Percentiles rank a stretch among this genome's conserved stretches.
phyloP scores from a whole-genome alignment of 2,888 invertebrate genomes.

The Eutolmus rufibarbis region DNA sequence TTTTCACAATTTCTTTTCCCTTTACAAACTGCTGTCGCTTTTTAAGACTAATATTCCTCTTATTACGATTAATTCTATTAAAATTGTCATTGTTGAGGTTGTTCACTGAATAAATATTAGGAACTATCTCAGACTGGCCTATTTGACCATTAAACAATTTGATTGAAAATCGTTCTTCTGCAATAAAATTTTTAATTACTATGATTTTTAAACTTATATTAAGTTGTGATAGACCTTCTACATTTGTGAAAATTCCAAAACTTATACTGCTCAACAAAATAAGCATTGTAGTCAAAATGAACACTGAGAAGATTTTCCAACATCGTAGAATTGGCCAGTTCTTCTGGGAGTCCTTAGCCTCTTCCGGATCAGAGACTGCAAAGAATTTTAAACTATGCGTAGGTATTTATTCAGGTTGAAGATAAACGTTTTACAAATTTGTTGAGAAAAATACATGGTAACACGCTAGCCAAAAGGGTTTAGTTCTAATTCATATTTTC shows the following conservation, averaged over 20 bases:
- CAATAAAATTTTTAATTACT: background rate
- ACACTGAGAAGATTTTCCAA: slow-evolving; percentile 8
- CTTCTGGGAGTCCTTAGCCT: background rate
- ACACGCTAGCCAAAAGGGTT: too few relatives aligned
- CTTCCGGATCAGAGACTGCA: background rate
- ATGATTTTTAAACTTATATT: background rate
- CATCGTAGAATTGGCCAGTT: background rate
- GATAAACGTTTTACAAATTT: too few relatives aligned
- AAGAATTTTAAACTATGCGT: background rate
- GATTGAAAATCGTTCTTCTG: background rate
- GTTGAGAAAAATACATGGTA: too few relatives aligned
- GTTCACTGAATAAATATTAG: background rate
- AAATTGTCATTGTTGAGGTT: background rate
- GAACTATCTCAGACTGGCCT: background rate
- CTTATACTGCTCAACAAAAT: background rate
- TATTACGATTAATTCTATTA: background rate
- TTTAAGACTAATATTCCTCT: background rate
- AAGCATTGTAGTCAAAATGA: background rate
- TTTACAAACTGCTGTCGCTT: background rate
- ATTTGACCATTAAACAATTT: background rate
- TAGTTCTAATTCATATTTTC: too few relatives aligned
- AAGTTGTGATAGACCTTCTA: background rate
- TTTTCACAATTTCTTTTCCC: background rate
- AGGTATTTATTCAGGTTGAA: too few relatives aligned
- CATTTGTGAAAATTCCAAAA: background rate